Base-by-base conservation (phyloP, 1,140 invertebrate genomes). In the Drosophila willistoni region DNA sequence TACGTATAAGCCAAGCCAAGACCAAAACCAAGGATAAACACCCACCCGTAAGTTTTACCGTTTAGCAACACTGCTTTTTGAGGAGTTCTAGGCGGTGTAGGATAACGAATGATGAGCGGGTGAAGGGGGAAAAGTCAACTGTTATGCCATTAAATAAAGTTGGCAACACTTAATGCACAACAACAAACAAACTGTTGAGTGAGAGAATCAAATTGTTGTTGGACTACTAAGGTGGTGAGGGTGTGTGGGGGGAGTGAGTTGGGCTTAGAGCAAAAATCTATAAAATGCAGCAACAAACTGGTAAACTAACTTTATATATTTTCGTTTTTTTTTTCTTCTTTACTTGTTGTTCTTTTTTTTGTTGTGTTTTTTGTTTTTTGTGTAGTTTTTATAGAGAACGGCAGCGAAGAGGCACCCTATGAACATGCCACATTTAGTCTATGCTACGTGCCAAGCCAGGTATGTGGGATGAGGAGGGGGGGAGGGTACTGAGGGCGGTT, bases 121-220 rank as follows among this genome's bases (percentile, higher is more conserved):
- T 9, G n/a, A 7, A 9, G 33, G 59, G 68, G 69, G 68, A 69
- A 64, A 75, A 87, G 87, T 90, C 87, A 90, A 90, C 87, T 89
- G 87, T 90, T 89, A 90, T 81, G 83, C 83, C 89, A 90, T 90
- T 90, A 90, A 90, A 90, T 90, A 90, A 90, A 90, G 87, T 90
- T 90, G 87, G 87, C 87, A 90, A 90, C 87, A 90, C 87, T 90
- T 90, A 90, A 90, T 87, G 87, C 82, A 90, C 86, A 90, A 68
- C 81, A 72, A 90, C 81, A 90, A 84, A 85, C 90, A 85, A 79
- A 85, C 79, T 86, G 74, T 64, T 61, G 71, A 66, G 74, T 67
- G 60, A 69, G 63, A 66, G 68, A 54, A 34, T 41, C 14, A 29
- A 22, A 55, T 41, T 19, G 14, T 41, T 19, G 14, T 9, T 42